phyloP scores from a whole-genome alignment of 1,140 invertebrate species.

The Melanaphis sacchari region DNA sequence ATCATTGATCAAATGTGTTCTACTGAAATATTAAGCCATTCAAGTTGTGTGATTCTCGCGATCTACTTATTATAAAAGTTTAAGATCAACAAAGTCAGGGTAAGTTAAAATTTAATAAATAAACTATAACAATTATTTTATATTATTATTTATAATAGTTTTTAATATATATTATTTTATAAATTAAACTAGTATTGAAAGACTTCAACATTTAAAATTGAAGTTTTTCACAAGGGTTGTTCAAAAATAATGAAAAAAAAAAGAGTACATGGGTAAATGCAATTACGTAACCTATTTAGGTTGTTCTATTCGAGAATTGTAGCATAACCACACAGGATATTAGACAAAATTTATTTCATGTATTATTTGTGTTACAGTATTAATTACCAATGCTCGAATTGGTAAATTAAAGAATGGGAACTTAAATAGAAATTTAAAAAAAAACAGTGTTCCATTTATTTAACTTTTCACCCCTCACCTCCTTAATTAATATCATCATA shows the following conservation, averaged over 20 bases:
- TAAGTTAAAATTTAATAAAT: slow-evolving; percentile 21
- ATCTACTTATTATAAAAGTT: neutral
- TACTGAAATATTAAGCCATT: neutral
- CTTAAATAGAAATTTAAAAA: too few relatives aligned
- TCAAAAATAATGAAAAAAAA: neutral
- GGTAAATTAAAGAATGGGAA: too few relatives aligned
- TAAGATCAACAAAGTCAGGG: neutral
- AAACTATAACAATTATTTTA: neutral
- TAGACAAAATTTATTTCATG: neutral
- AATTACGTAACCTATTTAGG: neutral
- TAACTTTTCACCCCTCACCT: too few relatives aligned
- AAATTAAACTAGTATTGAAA: neutral
- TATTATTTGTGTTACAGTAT: neutral
- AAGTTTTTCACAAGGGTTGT: neutral
- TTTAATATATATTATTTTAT: neutral
- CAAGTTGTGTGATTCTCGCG: neutral
- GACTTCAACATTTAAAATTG: neutral
- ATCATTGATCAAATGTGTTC: neutral
- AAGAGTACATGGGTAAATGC: neutral
- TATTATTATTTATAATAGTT: neutral
- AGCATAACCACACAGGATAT: neutral
- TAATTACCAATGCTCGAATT: too few relatives aligned
- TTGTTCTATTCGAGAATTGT: neutral
- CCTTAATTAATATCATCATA: too few relatives aligned
- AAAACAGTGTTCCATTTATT: too few relatives aligned